A percentile compares a stretch with the other conserved stretches of the same genome.
Conservation (phyloP, 35 echinoderm and acorn worm species). For the Ptychodera flava region DNA sequence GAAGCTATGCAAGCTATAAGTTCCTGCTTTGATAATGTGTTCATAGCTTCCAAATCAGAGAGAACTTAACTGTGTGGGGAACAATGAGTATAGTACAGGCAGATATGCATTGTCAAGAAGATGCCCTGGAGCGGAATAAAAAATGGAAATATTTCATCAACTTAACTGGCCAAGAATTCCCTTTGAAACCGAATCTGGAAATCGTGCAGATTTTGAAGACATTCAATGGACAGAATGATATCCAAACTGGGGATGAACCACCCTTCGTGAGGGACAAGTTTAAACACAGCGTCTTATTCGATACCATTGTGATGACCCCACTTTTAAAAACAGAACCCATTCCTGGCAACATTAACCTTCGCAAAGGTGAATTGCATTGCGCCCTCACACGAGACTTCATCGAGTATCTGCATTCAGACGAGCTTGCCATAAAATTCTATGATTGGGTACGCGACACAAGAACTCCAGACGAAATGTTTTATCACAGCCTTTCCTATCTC, state of each 20-base stretch:
- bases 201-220: slow-evolving; percentile 56
- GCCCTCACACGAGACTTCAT: slow-evolving; percentile 41
- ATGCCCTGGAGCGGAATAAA: neutral
- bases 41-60: too few species aligned
- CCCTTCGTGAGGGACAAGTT: slow-evolving; percentile 11
- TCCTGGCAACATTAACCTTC: slow-evolving; percentile 46
- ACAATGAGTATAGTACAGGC: slow-evolving; percentile 34
- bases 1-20: too few species aligned
- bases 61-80: slow-evolving; percentile 23
- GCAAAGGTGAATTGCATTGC: slow-evolving; percentile 49
- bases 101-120: slow-evolving; percentile 61
- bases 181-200: slow-evolving; percentile 72
- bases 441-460: slow-evolving; percentile 55
- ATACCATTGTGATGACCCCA: slow-evolving; percentile 8
- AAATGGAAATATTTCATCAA: slow-evolving; percentile 62
- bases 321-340: slow-evolving; percentile 28
- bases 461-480: slow-evolving; percentile 48
- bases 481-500: slow-evolving; percentile 27
- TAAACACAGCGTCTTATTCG: slow-evolving; percentile 7
- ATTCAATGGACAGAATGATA: slow-evolving; percentile 35
- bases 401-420: slow-evolving; percentile 26
- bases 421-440: slow-evolving; percentile 26
- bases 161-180: slow-evolving; percentile 77
- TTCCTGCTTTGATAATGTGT: too few species aligned
- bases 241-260: too few species aligned